These are phyloP conservation scores for Mesitornis unicolor DNA, from an alignment of 2,113 vertebrate species.

Conservation along the genomic window DNA sequence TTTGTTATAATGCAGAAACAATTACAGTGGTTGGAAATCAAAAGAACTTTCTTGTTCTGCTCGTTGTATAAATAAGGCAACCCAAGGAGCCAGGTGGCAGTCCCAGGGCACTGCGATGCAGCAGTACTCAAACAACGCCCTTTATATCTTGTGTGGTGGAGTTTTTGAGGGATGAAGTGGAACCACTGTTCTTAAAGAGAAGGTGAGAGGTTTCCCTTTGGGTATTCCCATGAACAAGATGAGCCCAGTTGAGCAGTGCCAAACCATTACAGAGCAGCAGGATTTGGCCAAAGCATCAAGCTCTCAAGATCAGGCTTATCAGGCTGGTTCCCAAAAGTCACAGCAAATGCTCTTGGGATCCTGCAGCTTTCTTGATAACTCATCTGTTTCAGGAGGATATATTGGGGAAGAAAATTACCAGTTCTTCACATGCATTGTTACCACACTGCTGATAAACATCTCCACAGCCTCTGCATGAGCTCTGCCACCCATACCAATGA, in stretches of 20 bases:
- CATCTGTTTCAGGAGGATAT: not conserved
- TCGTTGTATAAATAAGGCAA: not conserved
- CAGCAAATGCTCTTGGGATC: not conserved
- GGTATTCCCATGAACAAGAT: accelerated
- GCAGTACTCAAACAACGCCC: not conserved
- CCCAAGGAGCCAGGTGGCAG: not conserved
- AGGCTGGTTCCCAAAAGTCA: not conserved
- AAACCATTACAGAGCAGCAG: not conserved
- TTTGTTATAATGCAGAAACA: not conserved
- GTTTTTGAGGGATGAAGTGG: not conserved
- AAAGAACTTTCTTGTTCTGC: not conserved
- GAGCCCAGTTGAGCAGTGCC: not conserved
- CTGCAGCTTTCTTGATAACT: not conserved
- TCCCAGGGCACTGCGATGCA: not conserved
- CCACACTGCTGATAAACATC: not conserved
- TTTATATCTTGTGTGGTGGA: not conserved
- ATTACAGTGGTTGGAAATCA: not conserved
- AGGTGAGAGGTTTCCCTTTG: not conserved
- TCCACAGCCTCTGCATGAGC: not conserved
- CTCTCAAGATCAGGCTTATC: not conserved
- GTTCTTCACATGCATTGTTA: not conserved
- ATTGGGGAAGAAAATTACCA: accelerated
- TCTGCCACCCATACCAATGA: not conserved
- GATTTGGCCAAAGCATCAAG: not conserved
- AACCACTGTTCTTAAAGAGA: not conserved